phyloP scores from a whole-genome alignment of 2,113 vertebrate species.

The Dasyurus viverrinus region DNA sequence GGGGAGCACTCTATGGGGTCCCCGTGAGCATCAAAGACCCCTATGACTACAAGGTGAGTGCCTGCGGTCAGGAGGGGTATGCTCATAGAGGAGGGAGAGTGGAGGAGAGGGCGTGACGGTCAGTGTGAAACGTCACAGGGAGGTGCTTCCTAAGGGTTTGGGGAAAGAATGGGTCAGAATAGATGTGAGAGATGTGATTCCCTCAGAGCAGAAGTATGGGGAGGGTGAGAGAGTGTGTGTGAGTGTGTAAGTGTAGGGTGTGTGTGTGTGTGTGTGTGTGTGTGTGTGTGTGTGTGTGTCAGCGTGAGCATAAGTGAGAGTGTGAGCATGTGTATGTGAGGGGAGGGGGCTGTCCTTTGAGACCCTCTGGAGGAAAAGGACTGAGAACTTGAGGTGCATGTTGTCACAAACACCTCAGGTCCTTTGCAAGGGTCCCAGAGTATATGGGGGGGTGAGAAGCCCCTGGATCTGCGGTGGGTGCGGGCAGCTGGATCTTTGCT shows the following conservation, averaged over 20 bases:
- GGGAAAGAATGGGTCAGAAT: background rate
- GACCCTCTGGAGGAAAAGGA: background rate
- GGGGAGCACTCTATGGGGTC: slow-evolving; percentile 87
- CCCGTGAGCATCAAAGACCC: slow-evolving; percentile 91
- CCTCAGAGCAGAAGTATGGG: background rate
- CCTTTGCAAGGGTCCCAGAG: background rate
- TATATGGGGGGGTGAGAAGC: background rate
- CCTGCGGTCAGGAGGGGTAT: no score
- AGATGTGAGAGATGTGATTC: background rate
- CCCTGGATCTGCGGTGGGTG: background rate
- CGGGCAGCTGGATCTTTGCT: background rate
- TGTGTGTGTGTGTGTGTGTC: background rate
- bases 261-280: no score
- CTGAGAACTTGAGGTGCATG: background rate
- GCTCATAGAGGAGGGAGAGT: no score
- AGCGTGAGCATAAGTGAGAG: no score
- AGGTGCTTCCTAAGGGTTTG: background rate
- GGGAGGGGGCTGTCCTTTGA: background rate
- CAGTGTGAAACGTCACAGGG: background rate
- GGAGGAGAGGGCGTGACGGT: background rate
- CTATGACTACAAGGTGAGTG: slow-evolving; percentile 83
- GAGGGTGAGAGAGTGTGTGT: background rate
- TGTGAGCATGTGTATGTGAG: no score
- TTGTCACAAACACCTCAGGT: background rate
- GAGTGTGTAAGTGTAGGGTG: background rate